phyloP scores from a whole-genome alignment of 2,113 vertebrate genomes.

The Mugil cephalus region DNA sequence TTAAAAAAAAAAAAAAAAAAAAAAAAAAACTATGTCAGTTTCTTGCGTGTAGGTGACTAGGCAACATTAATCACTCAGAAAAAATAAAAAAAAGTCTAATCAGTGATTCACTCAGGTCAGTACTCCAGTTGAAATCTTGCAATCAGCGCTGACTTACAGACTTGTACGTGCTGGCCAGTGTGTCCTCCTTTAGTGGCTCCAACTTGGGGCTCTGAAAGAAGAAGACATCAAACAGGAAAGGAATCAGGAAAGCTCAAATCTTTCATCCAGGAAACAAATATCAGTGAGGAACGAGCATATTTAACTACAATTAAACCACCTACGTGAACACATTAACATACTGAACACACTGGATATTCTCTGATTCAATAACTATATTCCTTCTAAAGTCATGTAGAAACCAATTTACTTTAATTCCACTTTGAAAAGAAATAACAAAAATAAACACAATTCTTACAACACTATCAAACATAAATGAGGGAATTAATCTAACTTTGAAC shows the following conservation, averaged over 20 bases:
- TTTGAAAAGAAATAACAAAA: no score
- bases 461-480: no score
- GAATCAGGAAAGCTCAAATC: not conserved
- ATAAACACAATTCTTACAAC: no score
- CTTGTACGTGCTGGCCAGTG: constrained; percentile 82
- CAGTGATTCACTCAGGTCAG: not conserved
- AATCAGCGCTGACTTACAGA: constrained; percentile 84
- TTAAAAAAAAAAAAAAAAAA: no score
- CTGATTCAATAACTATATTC: no score
- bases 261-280: not conserved
- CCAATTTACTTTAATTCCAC: no score
- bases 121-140: not conserved
- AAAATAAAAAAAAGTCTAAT: not conserved
- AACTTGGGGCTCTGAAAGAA: constrained; percentile 86
- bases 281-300: not conserved
- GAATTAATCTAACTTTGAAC: no score
- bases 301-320: not conserved
- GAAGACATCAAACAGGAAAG: constrained; percentile 11
- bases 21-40: no score
- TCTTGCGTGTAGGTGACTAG: not conserved
- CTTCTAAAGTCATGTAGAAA: no score
- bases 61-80: accelerated
- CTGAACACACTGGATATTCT: no score
- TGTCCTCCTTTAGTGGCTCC: constrained; percentile 90
- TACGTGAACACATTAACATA: no score